These are phyloP conservation scores for Crenichthys baileyi DNA, from an alignment of 2,797 vertebrate genomes.

Conservation along the genomic window DNA sequence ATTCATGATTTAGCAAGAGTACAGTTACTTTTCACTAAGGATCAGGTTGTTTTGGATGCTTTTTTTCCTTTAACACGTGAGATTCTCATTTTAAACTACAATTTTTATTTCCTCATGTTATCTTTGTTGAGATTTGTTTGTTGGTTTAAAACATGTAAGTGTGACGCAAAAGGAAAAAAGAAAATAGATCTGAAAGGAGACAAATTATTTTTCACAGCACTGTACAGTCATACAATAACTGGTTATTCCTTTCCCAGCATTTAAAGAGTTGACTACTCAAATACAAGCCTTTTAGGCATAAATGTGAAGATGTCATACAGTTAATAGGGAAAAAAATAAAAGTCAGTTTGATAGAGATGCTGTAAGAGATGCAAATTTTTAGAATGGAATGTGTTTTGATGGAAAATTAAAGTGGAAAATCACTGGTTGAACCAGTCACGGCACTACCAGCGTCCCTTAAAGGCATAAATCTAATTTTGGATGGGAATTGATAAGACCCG, in stretches of 20 bases:
- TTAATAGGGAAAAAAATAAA: background rate
- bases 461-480: slow-evolving; percentile 27
- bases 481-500: background rate
- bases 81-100: background rate
- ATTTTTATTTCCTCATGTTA: too few relatives aligned
- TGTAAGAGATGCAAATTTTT: slow-evolving; percentile 34
- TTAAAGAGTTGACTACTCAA: background rate
- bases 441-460: slow-evolving; percentile 16
- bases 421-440: slow-evolving; percentile 29
- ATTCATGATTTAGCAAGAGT: background rate
- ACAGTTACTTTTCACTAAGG: background rate
- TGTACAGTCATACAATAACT: background rate
- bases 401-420: slow-evolving; percentile 50
- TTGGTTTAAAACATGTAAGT: background rate
- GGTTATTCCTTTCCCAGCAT: background rate
- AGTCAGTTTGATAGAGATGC: slow-evolving; percentile 17
- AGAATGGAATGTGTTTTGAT: slow-evolving; percentile 30
- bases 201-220: background rate
- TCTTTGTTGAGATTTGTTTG: background rate
- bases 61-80: background rate
- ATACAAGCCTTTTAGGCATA: background rate
- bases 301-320: background rate
- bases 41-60: background rate
- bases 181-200: background rate
- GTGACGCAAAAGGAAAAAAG: background rate